Percentiles rank a stretch among this genome's conserved stretches.
phyloP scores from a whole-genome alignment of 2,888 invertebrate species.

The Monoplex corrugatus region DNA sequence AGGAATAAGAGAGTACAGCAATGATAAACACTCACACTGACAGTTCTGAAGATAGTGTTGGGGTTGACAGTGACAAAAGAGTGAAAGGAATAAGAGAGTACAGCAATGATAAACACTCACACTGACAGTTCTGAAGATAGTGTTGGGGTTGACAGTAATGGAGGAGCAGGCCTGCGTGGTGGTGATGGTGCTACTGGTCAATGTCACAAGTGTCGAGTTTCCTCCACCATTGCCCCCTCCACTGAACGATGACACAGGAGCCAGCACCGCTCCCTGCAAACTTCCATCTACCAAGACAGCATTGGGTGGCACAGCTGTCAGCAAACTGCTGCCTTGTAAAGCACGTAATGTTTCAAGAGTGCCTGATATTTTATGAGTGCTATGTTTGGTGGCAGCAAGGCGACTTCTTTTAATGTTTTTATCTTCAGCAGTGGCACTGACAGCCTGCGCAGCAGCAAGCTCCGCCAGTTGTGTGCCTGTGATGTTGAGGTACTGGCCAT shows the following conservation, averaged over 20 bases:
- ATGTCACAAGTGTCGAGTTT: constrained; percentile 52
- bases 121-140: constrained; percentile 42
- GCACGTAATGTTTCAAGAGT: constrained; percentile 56
- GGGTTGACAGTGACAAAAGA: constrained; percentile 46
- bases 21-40: too few species aligned
- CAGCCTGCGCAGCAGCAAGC: constrained; percentile 60
- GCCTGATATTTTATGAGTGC: constrained; percentile 56
- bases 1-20: too few species aligned
- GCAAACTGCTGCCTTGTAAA: constrained; percentile 53
- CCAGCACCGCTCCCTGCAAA: constrained; percentile 64
- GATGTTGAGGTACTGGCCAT: constrained; percentile 75
- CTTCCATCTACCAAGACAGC: constrained; percentile 70
- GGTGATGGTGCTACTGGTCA: constrained; percentile 48
- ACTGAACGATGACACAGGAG: constrained; percentile 52
- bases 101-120: constrained; percentile 37
- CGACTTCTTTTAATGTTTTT: constrained; percentile 56
- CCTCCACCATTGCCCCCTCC: constrained; percentile 40
- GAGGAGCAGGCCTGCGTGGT: constrained; percentile 36
- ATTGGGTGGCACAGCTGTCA: constrained; percentile 58
- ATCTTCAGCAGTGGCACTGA: constrained; percentile 52
- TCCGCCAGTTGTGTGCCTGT: constrained; percentile 68
- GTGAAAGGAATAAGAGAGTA: too few species aligned
- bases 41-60: too few species aligned
- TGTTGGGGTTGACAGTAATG: constrained; percentile 50
- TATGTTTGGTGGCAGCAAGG: constrained; percentile 58